phyloP scores from a whole-genome alignment of 2,888 invertebrate species.

The Pyrgus malvae region DNA sequence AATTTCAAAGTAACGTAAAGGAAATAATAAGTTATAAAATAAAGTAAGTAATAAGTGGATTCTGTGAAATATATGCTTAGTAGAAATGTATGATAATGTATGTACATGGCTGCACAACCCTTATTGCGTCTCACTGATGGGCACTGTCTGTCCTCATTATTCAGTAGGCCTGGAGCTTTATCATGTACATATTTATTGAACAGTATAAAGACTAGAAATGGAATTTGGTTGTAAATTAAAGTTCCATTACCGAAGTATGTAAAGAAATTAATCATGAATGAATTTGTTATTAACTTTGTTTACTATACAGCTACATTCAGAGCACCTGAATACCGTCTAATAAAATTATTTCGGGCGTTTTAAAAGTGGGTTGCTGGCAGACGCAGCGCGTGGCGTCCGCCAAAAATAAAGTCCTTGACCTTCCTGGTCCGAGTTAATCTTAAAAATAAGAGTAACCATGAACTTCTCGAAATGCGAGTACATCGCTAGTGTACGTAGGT shows the following conservation, averaged over 20 bases:
- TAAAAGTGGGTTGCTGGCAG: slow-evolving; percentile 58
- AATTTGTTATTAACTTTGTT: slow-evolving; percentile 20
- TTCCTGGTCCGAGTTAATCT: slow-evolving; percentile 65
- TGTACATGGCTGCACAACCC: too few relatives aligned
- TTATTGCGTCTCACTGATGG: too few relatives aligned
- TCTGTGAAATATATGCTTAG: too few relatives aligned
- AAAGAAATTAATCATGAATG: slow-evolving; percentile 20
- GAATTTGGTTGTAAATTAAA: background rate
- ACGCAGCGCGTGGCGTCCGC: slow-evolving; percentile 58
- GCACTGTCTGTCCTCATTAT: too few relatives aligned
- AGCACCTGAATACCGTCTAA: slow-evolving; percentile 22
- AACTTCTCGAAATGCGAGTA: slow-evolving; percentile 66
- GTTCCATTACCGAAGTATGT: too few relatives aligned
- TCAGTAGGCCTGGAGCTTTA: too few relatives aligned
- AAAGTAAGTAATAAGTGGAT: too few relatives aligned
- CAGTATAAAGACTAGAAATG: too few relatives aligned
- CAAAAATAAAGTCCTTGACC: slow-evolving; percentile 78
- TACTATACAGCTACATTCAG: slow-evolving; percentile 10
- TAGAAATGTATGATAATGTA: too few relatives aligned
- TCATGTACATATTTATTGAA: too few relatives aligned
- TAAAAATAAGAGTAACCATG: slow-evolving; percentile 76
- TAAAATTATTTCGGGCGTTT: slow-evolving; percentile 26
- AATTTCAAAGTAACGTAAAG: too few relatives aligned
- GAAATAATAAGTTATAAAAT: too few relatives aligned
- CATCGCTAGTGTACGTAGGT: slow-evolving; percentile 58